Percentiles rank a stretch among this genome's conserved stretches.
Conservation (phyloP, 2,888 invertebrate genomes). For the Spilosoma lubricipeda region DNA sequence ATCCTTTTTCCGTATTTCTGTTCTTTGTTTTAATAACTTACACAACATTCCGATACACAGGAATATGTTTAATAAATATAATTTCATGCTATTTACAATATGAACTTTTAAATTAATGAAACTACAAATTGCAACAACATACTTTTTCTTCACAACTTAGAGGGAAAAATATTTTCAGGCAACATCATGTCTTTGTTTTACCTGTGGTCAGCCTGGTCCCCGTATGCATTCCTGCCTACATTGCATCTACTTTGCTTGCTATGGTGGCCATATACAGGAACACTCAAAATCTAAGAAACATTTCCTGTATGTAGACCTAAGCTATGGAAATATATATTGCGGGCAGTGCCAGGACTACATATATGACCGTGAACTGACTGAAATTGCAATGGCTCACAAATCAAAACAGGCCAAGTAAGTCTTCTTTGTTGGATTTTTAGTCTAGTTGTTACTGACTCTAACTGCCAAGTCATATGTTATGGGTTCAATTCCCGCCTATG, state of each 20-base stretch:
- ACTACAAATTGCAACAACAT: neutral
- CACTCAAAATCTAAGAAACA: slow-evolving; percentile 94
- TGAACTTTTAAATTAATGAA: neutral
- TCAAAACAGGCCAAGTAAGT: slow-evolving; percentile 86
- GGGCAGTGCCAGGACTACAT: slow-evolving; percentile 96
- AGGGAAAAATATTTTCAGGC: slow-evolving; percentile 83
- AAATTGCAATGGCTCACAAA: slow-evolving; percentile 84
- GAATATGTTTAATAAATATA: neutral
- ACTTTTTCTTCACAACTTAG: neutral
- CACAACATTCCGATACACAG: neutral
- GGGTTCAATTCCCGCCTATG: neutral
- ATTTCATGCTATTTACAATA: neutral
- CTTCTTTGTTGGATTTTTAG: neutral
- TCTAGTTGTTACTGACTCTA: neutral
- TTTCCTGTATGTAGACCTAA: slow-evolving; percentile 93
- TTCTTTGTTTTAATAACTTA: neutral
- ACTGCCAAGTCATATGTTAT: neutral
- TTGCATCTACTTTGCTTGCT: slow-evolving; percentile 98
- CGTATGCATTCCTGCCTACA: slow-evolving; percentile 94
- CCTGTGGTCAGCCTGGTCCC: slow-evolving; percentile 92
- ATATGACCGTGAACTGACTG: slow-evolving; percentile 91
- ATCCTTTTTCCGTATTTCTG: neutral
- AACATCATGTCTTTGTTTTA: slow-evolving; percentile 92
- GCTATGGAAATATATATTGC: slow-evolving; percentile 96
- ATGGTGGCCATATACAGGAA: slow-evolving; percentile 93